Evolutionary conservation across 2,888 invertebrate species (phyloP).

Genomic region (Gibbula magus): DNA sequence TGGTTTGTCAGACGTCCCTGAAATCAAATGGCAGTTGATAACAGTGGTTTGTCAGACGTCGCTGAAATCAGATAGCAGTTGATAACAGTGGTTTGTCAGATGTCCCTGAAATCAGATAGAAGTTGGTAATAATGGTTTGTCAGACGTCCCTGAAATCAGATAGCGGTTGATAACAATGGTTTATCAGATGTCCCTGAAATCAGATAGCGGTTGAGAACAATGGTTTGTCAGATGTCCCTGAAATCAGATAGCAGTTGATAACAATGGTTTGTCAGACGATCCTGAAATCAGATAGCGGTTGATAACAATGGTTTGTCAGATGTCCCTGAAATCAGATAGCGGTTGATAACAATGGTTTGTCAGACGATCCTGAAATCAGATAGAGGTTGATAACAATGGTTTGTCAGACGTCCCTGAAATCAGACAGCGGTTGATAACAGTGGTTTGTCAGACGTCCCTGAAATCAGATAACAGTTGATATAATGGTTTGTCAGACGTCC

Average conservation of each 20-base stretch:
- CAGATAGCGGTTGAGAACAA: slow-evolving; percentile 53
- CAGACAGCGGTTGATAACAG: slow-evolving; percentile 65
- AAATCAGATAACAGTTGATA: slow-evolving; percentile 50
- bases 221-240: slow-evolving; percentile 31
- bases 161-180: slow-evolving; percentile 54
- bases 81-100: slow-evolving; percentile 51
- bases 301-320: slow-evolving; percentile 51
- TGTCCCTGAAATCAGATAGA: slow-evolving; percentile 32
- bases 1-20: slow-evolving; percentile 31
- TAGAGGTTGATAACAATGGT: slow-evolving; percentile 51
- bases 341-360: slow-evolving; percentile 53
- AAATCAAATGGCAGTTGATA: slow-evolving; percentile 53
- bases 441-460: slow-evolving; percentile 31
- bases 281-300: slow-evolving; percentile 40
- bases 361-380: not conserved
- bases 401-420: slow-evolving; percentile 29
- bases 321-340: slow-evolving; percentile 32
- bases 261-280: slow-evolving; percentile 35
- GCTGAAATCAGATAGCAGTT: slow-evolving; percentile 40
- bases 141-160: slow-evolving; percentile 4
- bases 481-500: slow-evolving; percentile 34
- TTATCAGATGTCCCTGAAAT: slow-evolving; percentile 28
- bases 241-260: slow-evolving; percentile 52
- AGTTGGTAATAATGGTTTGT: slow-evolving; percentile 53
- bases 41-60: slow-evolving; percentile 35